A percentile compares a stretch with the other conserved stretches of the same genome.
Evolutionary conservation across 2,113 vertebrate species (phyloP).

Genomic region (Sula dactylatra): DNA sequence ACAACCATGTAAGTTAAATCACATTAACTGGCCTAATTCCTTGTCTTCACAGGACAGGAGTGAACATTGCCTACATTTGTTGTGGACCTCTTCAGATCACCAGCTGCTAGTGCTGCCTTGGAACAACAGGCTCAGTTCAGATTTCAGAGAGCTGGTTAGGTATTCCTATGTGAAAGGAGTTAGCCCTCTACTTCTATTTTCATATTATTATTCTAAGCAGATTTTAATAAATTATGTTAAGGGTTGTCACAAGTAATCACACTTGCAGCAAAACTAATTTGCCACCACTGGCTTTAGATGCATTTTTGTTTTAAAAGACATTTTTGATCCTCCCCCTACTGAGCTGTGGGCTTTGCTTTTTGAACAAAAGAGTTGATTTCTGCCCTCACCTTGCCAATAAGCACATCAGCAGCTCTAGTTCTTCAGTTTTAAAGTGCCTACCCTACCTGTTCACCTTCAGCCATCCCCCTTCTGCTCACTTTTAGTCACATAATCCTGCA

Average conservation of each 20-base stretch:
- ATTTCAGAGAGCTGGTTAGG: neutral
- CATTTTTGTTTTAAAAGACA: neutral
- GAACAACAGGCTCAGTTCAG: neutral
- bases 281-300: neutral
- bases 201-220: neutral
- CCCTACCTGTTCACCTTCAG: constrained; percentile 16
- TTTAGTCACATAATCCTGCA: constrained; percentile 15
- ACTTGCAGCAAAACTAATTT: neutral
- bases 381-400: neutral
- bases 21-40: constrained; percentile 5
- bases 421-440: neutral
- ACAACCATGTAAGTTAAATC: neutral
- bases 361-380: neutral
- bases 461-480: neutral
- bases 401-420: neutral
- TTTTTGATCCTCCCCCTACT: neutral
- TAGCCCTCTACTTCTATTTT: neutral
- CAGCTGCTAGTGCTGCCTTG: neutral
- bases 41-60: neutral
- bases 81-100: neutral
- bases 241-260: neutral
- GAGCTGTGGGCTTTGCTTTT: neutral
- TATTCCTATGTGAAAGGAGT: neutral
- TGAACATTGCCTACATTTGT: neutral
- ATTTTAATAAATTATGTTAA: neutral